A percentile compares a stretch with the other conserved stretches of the same genome.
phyloP scores from a whole-genome alignment of 1,140 invertebrate genomes.

The Tetraneura akinire region DNA sequence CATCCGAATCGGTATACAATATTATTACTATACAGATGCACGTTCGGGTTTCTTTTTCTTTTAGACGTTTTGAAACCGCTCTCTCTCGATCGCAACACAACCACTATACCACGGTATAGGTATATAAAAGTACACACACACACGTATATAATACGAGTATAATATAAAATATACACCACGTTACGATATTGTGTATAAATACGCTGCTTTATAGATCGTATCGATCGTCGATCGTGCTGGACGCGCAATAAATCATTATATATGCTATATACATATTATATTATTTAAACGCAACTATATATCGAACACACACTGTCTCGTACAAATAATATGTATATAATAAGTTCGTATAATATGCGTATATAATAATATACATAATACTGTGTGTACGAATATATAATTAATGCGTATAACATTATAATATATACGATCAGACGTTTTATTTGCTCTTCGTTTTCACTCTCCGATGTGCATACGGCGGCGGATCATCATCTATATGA shows the following conservation, averaged over 20 bases:
- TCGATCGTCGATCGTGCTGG: conserved; percentile 48
- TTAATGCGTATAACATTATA: no score
- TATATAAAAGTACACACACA: no score
- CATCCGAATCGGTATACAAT: not conserved
- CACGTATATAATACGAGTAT: no score
- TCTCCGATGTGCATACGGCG: no score
- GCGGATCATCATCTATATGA: no score
- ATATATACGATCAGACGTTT: no score
- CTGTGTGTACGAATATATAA: no score
- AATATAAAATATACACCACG: not conserved
- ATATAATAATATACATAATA: no score
- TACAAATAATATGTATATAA: not conserved
- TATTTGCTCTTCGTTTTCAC: no score
- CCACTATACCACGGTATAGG: not conserved
- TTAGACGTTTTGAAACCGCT: conserved; percentile 15
- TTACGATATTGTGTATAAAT: not conserved
- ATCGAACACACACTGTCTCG: no score
- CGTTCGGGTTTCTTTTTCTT: conserved; percentile 13
- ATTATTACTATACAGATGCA: not conserved
- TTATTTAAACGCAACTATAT: conserved; percentile 19
- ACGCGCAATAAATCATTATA: conserved; percentile 45
- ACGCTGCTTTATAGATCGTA: conserved; percentile 21
- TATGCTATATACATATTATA: conserved; percentile 32
- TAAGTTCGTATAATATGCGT: no score
- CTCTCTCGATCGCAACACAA: conserved; percentile 28